A percentile compares a stretch with the other conserved stretches of the same genome.
Evolutionary conservation across 2,113 vertebrate genomes (phyloP).

Genomic region (Pedetes capensis): DNA sequence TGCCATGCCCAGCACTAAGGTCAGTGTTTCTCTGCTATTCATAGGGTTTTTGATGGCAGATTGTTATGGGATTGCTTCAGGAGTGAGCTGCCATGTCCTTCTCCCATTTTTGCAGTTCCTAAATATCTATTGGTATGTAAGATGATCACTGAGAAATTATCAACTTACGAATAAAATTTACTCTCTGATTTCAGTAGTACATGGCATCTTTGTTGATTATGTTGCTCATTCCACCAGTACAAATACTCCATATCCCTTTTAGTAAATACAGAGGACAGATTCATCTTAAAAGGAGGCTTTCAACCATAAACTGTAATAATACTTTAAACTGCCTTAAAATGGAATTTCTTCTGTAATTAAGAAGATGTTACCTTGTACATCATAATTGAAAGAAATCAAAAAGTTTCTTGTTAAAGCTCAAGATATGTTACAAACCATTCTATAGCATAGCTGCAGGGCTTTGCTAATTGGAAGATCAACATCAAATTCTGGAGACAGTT

Average conservation of each 20-base stretch:
- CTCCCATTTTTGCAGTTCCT: too few species aligned
- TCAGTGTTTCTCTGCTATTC: too few species aligned
- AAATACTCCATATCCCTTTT: neutral
- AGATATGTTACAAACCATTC: slow-evolving; percentile 65
- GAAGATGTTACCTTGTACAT: slow-evolving; percentile 63
- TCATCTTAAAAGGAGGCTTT: slow-evolving; percentile 62
- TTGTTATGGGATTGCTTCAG: too few species aligned
- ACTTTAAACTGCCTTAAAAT: slow-evolving; percentile 70
- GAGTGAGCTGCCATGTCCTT: too few species aligned
- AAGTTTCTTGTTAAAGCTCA: slow-evolving; percentile 66
- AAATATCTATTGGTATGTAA: neutral
- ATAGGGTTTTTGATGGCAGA: too few species aligned
- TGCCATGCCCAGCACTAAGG: too few species aligned
- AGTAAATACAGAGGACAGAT: slow-evolving; percentile 41
- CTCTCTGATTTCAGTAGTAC: neutral
- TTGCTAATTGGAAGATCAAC: slow-evolving; percentile 61
- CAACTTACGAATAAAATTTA: neutral
- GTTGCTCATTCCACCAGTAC: neutral
- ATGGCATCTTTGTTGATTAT: neutral
- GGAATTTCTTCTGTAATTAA: slow-evolving; percentile 74
- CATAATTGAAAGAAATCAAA: slow-evolving; percentile 74
- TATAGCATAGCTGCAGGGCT: slow-evolving; percentile 20
- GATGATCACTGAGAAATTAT: neutral
- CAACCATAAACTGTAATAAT: slow-evolving; percentile 69
- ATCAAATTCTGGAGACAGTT: slow-evolving; percentile 43